A percentile compares a stretch with the other conserved stretches of the same genome.
Evolutionary conservation across 2,113 vertebrate genomes (phyloP).

Genomic region (Thamnaconus septentrionalis): DNA sequence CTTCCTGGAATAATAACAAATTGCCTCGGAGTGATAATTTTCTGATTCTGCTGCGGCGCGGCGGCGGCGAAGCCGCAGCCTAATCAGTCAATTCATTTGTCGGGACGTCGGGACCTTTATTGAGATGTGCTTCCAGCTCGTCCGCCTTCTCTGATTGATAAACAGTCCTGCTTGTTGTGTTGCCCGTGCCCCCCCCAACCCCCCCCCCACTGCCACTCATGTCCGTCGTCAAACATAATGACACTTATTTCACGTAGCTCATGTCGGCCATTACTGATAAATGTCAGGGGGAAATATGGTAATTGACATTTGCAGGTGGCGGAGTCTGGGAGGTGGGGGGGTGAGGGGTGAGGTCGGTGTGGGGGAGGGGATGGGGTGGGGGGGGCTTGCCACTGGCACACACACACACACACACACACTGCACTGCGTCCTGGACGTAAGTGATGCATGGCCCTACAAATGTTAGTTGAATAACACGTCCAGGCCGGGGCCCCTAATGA

Average conservation of each 20-base stretch:
- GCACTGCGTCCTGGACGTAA: slow-evolving; percentile 57
- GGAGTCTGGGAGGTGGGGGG: slow-evolving; percentile 27
- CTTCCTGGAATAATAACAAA: background rate
- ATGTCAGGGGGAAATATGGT: slow-evolving; percentile 83
- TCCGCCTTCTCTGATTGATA: slow-evolving; percentile 42
- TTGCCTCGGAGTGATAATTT: background rate
- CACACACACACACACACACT: background rate
- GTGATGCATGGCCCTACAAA: slow-evolving; percentile 84
- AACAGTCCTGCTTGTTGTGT: slow-evolving; percentile 44
- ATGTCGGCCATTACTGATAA: slow-evolving; percentile 80
- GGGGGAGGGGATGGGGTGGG: slow-evolving; percentile 30
- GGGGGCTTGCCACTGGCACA: too few species aligned
- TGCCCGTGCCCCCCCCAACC: slow-evolving; percentile 36
- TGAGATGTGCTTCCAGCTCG: slow-evolving; percentile 48
- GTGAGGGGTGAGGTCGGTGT: too few species aligned
- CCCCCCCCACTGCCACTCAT: slow-evolving; percentile 32
- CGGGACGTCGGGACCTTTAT: slow-evolving; percentile 50
- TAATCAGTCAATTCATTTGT: slow-evolving; percentile 47
- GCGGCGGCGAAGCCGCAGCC: too few species aligned
- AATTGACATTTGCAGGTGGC: slow-evolving; percentile 81
- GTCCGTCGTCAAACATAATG: slow-evolving; percentile 57
- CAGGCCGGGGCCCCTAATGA: slow-evolving; percentile 53
- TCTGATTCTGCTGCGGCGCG: too few species aligned
- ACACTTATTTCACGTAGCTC: slow-evolving; percentile 74
- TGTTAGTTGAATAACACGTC: slow-evolving; percentile 86